These are phyloP conservation scores for Actenoides hombroni DNA, from an alignment of 2,113 vertebrate genomes.

Conservation along the genomic window DNA sequence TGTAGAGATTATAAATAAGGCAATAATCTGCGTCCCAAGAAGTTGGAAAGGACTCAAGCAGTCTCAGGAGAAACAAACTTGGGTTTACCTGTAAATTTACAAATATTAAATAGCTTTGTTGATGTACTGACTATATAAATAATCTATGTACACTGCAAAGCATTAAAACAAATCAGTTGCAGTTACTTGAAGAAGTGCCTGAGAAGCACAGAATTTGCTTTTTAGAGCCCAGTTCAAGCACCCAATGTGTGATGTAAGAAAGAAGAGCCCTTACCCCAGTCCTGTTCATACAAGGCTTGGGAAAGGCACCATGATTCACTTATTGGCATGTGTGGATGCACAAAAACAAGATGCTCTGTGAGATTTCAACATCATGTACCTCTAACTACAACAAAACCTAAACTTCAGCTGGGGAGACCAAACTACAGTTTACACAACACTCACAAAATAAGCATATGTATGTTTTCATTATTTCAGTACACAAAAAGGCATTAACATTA, in stretches of 20 bases:
- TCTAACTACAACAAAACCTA: slow-evolving; percentile 44
- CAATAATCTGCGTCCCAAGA: neutral
- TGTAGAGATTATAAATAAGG: neutral
- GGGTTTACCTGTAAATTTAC: neutral
- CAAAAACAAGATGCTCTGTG: slow-evolving; percentile 81
- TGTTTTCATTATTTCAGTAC: neutral
- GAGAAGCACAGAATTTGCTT: slow-evolving; percentile 80
- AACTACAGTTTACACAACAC: neutral
- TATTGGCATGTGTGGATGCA: slow-evolving; percentile 82
- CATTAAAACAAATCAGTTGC: neutral
- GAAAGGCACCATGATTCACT: slow-evolving; percentile 85
- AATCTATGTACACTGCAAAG: neutral
- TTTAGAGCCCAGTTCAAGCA: slow-evolving; percentile 67
- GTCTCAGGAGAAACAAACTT: neutral
- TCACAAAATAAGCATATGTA: neutral
- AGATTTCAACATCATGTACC: slow-evolving; percentile 71
- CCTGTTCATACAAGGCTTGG: slow-evolving; percentile 88
- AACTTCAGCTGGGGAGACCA: slow-evolving; percentile 4
- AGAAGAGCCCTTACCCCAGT: slow-evolving; percentile 81
- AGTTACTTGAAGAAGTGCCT: slow-evolving; percentile 57
- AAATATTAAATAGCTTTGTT: neutral
- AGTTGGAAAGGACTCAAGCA: neutral
- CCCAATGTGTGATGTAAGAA: slow-evolving; percentile 61
- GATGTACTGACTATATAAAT: neutral
- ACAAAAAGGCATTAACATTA: neutral